Evolutionary conservation across 1,140 invertebrate species (phyloP).

Genomic region (Phymastichus coffea): DNA sequence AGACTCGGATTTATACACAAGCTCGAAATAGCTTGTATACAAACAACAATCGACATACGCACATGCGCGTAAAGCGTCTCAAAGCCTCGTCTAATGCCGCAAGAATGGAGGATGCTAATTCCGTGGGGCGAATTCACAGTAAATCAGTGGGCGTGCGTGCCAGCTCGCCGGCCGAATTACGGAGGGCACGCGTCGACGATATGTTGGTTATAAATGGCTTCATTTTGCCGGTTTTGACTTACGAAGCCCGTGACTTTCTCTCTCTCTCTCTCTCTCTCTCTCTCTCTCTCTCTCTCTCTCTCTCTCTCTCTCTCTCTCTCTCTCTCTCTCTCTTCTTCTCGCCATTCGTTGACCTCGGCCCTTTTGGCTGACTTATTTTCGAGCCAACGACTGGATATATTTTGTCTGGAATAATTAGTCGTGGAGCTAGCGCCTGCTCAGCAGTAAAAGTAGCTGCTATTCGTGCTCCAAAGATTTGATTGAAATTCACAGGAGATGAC

Average conservation of each 20-base stretch:
- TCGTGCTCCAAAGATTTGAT: not conserved
- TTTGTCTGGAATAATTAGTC: too few relatives aligned
- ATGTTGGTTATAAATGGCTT: conserved; percentile 10
- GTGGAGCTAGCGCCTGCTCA: too few relatives aligned
- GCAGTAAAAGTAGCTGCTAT: too few relatives aligned
- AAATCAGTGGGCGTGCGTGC: conserved; percentile 4
- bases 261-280: not conserved
- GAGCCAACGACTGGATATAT: too few relatives aligned
- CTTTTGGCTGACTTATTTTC: too few relatives aligned
- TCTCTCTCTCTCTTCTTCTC: not conserved
- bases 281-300: not conserved
- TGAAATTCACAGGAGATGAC: too few relatives aligned
- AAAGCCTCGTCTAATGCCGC: conserved; percentile 1
- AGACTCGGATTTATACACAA: conserved; percentile 1
- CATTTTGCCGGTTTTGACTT: not conserved
- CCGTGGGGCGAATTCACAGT: conserved; percentile 22
- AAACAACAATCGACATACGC: too few relatives aligned
- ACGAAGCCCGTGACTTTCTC: too few relatives aligned
- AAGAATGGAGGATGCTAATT: too few relatives aligned
- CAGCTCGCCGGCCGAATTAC: not conserved
- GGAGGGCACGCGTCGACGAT: not conserved
- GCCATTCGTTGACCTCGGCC: too few relatives aligned
- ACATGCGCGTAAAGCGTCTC: not conserved
- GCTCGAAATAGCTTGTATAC: too few relatives aligned
- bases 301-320: too few relatives aligned